These are phyloP conservation scores for Scleropages formosus DNA, from an alignment of 2,797 vertebrate species.

Conservation along the genomic window DNA sequence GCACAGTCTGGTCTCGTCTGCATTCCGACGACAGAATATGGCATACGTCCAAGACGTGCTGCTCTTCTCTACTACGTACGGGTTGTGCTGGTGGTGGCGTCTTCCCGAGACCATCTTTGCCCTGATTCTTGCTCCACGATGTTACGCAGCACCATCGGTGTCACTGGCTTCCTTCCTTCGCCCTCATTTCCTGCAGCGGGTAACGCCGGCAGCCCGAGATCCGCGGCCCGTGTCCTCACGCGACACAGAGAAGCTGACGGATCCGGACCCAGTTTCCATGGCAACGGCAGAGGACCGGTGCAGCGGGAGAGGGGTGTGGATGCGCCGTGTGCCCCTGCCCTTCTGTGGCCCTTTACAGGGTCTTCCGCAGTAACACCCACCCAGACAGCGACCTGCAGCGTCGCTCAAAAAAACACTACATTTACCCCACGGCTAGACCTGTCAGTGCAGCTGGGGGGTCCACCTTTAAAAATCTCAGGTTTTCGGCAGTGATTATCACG, in stretches of 20 bases:
- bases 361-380: not conserved
- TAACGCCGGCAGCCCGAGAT: slow-evolving; percentile 21
- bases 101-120: not conserved
- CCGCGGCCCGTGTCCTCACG: slow-evolving; percentile 36
- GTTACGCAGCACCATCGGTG: not conserved
- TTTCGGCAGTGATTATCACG: too few relatives aligned
- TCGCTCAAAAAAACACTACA: too few relatives aligned
- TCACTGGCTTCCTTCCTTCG: not conserved
- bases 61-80: too few relatives aligned
- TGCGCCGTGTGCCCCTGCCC: slow-evolving; percentile 8
- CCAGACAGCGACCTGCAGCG: not conserved
- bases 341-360: not conserved
- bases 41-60: too few relatives aligned
- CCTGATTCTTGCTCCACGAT: not conserved
- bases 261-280: slow-evolving; percentile 46
- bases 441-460: too few relatives aligned
- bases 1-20: too few relatives aligned
- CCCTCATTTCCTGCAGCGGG: not conserved
- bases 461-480: too few relatives aligned
- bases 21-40: too few relatives aligned
- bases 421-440: too few relatives aligned
- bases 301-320: slow-evolving; percentile 31
- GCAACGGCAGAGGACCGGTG: slow-evolving; percentile 38
- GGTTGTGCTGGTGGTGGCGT: too few relatives aligned
- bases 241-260: slow-evolving; percentile 37